Base-by-base conservation (phyloP, 2,113 vertebrate species). In the Lucifuga dentata region DNA sequence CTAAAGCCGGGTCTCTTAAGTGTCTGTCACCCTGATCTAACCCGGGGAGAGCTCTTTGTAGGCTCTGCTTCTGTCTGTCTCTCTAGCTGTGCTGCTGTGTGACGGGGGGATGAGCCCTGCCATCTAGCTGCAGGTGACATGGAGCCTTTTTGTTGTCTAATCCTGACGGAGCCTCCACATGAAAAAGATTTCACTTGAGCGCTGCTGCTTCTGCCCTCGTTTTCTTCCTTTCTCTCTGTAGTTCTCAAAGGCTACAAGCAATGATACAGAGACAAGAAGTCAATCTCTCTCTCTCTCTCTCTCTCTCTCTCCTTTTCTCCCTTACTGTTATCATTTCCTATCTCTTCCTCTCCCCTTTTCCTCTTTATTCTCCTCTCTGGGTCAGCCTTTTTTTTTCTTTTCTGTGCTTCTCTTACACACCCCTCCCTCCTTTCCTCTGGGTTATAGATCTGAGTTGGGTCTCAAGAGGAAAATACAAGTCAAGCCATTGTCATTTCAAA, bases 401-500 rank as follows among this genome's bases (percentile, higher is more conserved):
- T 46, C 74, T 23, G 39, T 50, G 4, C 23, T 26, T 15, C 24
- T 12, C 38, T 41, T 9, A 13, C 15, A 58, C 43, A 6, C 21
- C 48, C 45, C 21, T 39, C 63, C 55, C 52, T 26, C 33, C 21
- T 29, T 58, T 46, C 48, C 58, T 59, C 72, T 23, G 77, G 67
- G 85, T 90, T 90, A 90, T 85, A 89, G 88, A 91, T 89, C 86
- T 86, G 87, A 89, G 88, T 79, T 65, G 55, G 56, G 87, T 89
- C 90, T 86, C 88, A 19, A 58, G 91, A 93, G 92, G 72, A 78
- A 91, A 87, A 92, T 92, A 76, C 82, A 93, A 92, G 92, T 91
- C 89, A 93, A 92, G 92, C 90, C 90, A 93, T 92, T 94, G 94
- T 95, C 95, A 95, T 83, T 90, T 88, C 90, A 90, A 92, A 90